These are phyloP conservation scores for Lamprologus callipterus DNA, from an alignment of 2,113 vertebrate genomes.

Conservation along the genomic window DNA sequence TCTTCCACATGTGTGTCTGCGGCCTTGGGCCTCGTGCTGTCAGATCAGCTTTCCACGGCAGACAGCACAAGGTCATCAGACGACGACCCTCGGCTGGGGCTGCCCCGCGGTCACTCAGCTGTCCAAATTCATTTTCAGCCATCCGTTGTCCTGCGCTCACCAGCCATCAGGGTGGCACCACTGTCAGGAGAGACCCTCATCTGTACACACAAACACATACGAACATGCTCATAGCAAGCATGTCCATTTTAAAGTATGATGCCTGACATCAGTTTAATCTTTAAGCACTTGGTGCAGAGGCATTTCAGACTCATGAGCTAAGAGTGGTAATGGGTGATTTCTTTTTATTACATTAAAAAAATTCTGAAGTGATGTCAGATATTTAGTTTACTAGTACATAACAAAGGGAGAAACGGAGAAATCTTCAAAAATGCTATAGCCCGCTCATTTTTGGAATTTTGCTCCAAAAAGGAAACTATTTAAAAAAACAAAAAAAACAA, in stretches of 20 bases:
- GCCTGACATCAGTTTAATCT: neutral
- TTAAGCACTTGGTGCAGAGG: neutral
- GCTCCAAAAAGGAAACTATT: neutral
- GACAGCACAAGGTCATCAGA: constrained; percentile 67
- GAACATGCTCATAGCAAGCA: neutral
- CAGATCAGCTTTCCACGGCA: constrained; percentile 60
- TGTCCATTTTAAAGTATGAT: neutral
- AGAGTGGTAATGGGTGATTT: neutral
- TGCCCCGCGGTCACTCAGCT: constrained; percentile 37
- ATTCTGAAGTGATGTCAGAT: neutral
- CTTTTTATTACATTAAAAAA: neutral
- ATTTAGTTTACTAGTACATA: neutral
- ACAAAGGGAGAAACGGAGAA: neutral
- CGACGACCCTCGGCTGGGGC: constrained; percentile 18
- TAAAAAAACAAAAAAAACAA: rapidly evolving
- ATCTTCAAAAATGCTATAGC: neutral
- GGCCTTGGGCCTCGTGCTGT: constrained; percentile 47
- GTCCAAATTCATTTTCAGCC: constrained; percentile 54
- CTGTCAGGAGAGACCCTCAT: neutral
- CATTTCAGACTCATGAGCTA: neutral
- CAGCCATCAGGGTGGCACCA: neutral
- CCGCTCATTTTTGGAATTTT: neutral
- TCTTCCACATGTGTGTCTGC: neutral
- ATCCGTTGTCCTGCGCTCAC: neutral
- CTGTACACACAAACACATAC: neutral